Evolutionary conservation across 2,888 invertebrate genomes (phyloP).

Genomic region (Euphydryas editha): DNA sequence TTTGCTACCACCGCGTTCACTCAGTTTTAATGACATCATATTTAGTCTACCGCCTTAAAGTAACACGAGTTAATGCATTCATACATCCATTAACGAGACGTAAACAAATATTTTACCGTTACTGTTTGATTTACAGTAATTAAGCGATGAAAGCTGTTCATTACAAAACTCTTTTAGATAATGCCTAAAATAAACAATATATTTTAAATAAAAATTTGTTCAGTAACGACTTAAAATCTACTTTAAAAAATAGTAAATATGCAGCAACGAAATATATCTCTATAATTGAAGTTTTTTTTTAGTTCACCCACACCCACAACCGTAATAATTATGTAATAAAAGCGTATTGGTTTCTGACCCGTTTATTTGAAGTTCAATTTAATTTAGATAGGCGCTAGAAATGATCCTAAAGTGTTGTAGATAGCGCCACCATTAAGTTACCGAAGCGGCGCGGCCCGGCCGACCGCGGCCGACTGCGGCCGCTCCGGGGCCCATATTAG

Average conservation of each 20-base stretch:
- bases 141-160: constrained; percentile 17
- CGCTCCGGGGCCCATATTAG: constrained; percentile 69
- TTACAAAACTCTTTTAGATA: not conserved
- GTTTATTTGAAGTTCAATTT: constrained; percentile 12
- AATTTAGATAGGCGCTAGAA: constrained; percentile 12
- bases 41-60: constrained; percentile 54
- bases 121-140: constrained; percentile 9
- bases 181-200: no score
- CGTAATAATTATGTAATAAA: constrained; percentile 8
- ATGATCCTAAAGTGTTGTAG: constrained; percentile 46
- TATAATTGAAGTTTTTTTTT: not conserved
- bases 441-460: constrained; percentile 52
- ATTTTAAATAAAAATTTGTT: no score
- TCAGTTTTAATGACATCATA: constrained; percentile 58
- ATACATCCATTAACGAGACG: constrained; percentile 46
- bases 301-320: not conserved
- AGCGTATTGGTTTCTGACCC: constrained; percentile 6
- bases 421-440: constrained; percentile 68
- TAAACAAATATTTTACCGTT: constrained; percentile 21
- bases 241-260: not conserved
- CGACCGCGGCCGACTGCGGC: constrained; percentile 44
- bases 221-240: not conserved
- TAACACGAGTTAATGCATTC: constrained; percentile 40
- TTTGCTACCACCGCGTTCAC: constrained; percentile 46
- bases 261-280: not conserved